Conservation (phyloP, 2,113 vertebrate genomes). For the Talpa occidentalis region DNA sequence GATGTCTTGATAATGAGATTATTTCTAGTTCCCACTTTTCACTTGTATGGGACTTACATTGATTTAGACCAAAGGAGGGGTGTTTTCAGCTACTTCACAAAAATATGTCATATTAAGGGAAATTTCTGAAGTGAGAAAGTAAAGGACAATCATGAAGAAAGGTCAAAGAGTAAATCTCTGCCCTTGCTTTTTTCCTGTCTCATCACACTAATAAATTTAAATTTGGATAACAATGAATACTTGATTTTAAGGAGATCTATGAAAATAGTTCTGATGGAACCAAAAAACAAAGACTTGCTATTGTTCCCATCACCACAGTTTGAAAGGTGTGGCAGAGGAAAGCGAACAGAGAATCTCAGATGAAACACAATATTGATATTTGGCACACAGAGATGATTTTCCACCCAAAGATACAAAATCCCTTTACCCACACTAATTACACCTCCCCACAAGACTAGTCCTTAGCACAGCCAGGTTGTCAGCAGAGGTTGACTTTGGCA, state of each 20-base stretch:
- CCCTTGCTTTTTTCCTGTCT: background rate
- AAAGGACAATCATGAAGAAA: background rate
- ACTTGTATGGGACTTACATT: background rate
- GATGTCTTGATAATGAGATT: background rate
- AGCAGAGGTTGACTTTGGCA: slow-evolving; percentile 52
- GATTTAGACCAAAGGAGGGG: background rate
- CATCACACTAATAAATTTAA: slow-evolving; percentile 2
- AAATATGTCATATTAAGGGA: background rate
- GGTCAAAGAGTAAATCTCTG: slow-evolving; percentile 1
- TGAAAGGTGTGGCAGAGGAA: slow-evolving; percentile 78
- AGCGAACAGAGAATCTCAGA: slow-evolving; percentile 69
- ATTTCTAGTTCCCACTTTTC: background rate
- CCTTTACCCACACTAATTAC: slow-evolving; percentile 63
- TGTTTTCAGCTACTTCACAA: background rate
- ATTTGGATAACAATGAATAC: background rate
- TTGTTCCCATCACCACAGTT: slow-evolving; percentile 75
- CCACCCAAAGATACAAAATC: slow-evolving; percentile 78
- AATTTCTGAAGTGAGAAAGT: slow-evolving; percentile 24
- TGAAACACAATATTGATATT: slow-evolving; percentile 82
- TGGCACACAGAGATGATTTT: slow-evolving; percentile 69
- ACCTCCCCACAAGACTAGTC: slow-evolving; percentile 43
- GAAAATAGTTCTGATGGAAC: slow-evolving; percentile 61
- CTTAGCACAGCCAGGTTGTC: background rate
- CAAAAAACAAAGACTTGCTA: slow-evolving; percentile 61
- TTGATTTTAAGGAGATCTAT: slow-evolving; percentile 30